These are phyloP conservation scores for Melieria picta DNA, from an alignment of 2,888 invertebrate species.

Conservation along the genomic window DNA sequence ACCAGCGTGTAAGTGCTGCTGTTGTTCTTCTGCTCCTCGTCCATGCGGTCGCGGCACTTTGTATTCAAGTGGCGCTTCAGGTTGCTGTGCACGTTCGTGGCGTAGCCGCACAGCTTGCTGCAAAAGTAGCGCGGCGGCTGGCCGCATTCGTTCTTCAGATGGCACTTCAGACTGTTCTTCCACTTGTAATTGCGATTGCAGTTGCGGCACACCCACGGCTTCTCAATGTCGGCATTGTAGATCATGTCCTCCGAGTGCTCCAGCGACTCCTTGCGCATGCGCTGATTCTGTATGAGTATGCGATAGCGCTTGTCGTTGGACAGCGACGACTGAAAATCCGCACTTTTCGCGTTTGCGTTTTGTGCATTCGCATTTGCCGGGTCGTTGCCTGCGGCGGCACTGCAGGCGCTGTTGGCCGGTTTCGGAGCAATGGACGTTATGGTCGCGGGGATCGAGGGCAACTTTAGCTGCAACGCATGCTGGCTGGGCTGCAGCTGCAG, in stretches of 20 bases:
- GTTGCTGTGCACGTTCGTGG: slow-evolving; percentile 66
- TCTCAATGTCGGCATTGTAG: slow-evolving; percentile 65
- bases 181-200: slow-evolving; percentile 80
- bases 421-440: slow-evolving; percentile 53
- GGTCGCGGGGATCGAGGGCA: slow-evolving; percentile 59
- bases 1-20: slow-evolving; percentile 52
- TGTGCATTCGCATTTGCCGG: slow-evolving; percentile 37
- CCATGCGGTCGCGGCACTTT: slow-evolving; percentile 64
- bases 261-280: slow-evolving; percentile 64
- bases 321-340: slow-evolving; percentile 50
- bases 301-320: slow-evolving; percentile 64
- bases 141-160: slow-evolving; percentile 75
- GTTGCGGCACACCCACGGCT: slow-evolving; percentile 71
- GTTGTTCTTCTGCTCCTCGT: slow-evolving; percentile 52
- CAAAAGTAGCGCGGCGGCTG: slow-evolving; percentile 68
- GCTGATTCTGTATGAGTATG: slow-evolving; percentile 64
- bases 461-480: slow-evolving; percentile 55
- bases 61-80: slow-evolving; percentile 66
- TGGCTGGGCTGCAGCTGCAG: slow-evolving; percentile 57
- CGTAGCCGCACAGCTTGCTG: slow-evolving; percentile 66
- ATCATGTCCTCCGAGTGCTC: slow-evolving; percentile 66
- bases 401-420: slow-evolving; percentile 31
- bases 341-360: slow-evolving; percentile 38
- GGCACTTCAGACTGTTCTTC: slow-evolving; percentile 78
- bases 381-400: slow-evolving; percentile 29